Percentiles rank a stretch among this genome's conserved stretches.
Evolutionary conservation across 2,888 invertebrate genomes (phyloP).

Genomic region (Mesoligia furuncula): DNA sequence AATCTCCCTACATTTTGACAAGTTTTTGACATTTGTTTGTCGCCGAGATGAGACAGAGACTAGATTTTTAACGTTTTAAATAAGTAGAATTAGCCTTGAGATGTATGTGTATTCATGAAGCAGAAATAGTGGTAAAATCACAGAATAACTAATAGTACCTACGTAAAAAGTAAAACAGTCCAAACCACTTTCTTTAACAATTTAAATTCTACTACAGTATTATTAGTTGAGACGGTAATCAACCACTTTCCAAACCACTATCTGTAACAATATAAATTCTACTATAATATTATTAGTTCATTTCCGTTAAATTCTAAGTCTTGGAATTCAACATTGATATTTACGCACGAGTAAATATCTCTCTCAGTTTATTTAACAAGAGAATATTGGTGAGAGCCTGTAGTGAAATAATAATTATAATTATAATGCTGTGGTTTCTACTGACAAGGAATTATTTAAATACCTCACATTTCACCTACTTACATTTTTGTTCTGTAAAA

Average conservation of each 20-base stretch:
- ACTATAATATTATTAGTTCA: not conserved
- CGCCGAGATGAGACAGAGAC: too few species aligned
- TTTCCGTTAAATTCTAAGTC: not conserved
- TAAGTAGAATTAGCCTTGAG: too few species aligned
- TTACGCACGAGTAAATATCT: conserved; percentile 30
- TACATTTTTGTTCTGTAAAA: not conserved
- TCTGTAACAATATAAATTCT: not conserved
- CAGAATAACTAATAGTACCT: too few species aligned
- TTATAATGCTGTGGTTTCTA: not conserved
- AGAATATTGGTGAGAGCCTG: not conserved
- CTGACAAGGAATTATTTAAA: not conserved
- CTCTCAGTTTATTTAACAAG: conserved; percentile 3
- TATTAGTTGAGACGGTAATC: not conserved
- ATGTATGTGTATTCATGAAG: not conserved
- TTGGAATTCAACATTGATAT: conserved; percentile 8
- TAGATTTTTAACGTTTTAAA: too few species aligned
- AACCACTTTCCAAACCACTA: too few species aligned
- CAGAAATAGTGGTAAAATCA: not conserved
- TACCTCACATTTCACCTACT: not conserved
- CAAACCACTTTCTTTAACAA: not conserved
- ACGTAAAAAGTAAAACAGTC: not conserved
- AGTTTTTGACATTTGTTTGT: too few species aligned
- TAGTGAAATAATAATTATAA: not conserved
- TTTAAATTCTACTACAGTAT: not conserved
- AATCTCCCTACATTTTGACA: too few species aligned